Evolutionary conservation across 2,797 vertebrate genomes (phyloP), one percentile per base, ranked within the genome.

Genomic region (Psittacula echo): DNA sequence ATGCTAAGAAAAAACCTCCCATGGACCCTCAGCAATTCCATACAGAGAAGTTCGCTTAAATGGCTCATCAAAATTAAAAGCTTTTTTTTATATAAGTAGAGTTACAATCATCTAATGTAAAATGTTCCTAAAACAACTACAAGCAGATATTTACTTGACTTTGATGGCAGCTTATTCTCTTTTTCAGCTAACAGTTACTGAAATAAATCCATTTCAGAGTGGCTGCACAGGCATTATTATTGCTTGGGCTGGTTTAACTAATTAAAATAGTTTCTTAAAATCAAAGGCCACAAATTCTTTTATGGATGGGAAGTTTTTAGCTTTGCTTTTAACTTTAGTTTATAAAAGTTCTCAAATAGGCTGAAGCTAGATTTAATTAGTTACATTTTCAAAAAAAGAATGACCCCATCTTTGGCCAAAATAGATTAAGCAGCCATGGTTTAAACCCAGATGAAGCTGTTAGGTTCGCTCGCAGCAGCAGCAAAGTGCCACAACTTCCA

Each of bases 261-360:
- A 64, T 15, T 45, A 12, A 70, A 90, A 44, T 10, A 0, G 54
- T 39, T 80, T 42, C n/a, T 80, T 56, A 65, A 20, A 87, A 76
- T 54, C 44, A 54, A 85, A 85, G 14, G 34, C 44, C 13, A 7
- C 8, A 1, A 14, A 44, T 65, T 51, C 4, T 58, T 61, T 34
- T 39, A 10, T 7, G 21, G 21, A 27, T 29, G 2, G 27, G 26
- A 65, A 34, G 3, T 4, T 30, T 34, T 41, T 24, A 4, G 0
- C 14, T 81, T 85, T 79, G 15, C 13, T 62, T 85, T 66, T 26
- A 85, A 48, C 5, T 10, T 0, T 6, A 9, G 8, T 17, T 67
- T 21, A 13, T 51, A 70, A 58, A 41, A n/a, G n/a, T 2, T 1
- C 8, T 71, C 34, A 41, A 32, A 67, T 9, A n/a, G 17, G 3